These are phyloP conservation scores for Holcopasites calliopsidis DNA, from an alignment of 1,140 invertebrate species.

Conservation along the genomic window DNA sequence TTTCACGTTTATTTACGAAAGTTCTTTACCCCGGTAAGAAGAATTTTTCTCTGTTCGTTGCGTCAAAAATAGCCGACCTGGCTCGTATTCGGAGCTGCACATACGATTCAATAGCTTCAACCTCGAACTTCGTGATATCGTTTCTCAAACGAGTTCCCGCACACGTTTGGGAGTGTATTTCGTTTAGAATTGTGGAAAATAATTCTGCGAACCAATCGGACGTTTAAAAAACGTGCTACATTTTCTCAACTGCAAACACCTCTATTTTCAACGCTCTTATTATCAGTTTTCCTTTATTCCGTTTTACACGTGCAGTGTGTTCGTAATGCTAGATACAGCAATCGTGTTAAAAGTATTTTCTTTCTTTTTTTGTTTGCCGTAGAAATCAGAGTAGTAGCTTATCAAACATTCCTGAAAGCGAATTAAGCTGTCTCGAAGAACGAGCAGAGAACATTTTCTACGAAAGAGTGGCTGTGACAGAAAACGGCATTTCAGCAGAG, in stretches of 20 bases:
- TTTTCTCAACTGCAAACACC: too few species aligned
- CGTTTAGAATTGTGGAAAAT: too few species aligned
- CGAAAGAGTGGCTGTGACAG: not conserved
- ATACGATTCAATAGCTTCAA: not conserved
- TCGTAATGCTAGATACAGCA: too few species aligned
- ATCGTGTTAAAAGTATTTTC: too few species aligned
- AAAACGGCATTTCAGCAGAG: not conserved
- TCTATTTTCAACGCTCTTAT: too few species aligned
- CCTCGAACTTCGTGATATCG: not conserved
- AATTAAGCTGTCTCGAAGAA: not conserved
- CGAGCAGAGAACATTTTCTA: not conserved
- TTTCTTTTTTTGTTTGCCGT: too few species aligned
- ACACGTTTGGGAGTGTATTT: too few species aligned
- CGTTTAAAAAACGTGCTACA: too few species aligned
- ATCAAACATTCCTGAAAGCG: not conserved
- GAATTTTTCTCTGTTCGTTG: not conserved
- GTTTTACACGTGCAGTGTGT: too few species aligned
- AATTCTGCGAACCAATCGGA: too few species aligned
- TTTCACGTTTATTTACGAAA: conserved; percentile 2
- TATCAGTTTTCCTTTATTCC: too few species aligned
- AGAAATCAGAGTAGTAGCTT: too few species aligned
- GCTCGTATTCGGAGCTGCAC: not conserved
- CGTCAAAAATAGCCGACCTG: not conserved
- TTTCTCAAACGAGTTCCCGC: not conserved
- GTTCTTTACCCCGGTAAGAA: not conserved